phyloP scores from a whole-genome alignment of 2,113 vertebrate species.

The Glareola pratincola region DNA sequence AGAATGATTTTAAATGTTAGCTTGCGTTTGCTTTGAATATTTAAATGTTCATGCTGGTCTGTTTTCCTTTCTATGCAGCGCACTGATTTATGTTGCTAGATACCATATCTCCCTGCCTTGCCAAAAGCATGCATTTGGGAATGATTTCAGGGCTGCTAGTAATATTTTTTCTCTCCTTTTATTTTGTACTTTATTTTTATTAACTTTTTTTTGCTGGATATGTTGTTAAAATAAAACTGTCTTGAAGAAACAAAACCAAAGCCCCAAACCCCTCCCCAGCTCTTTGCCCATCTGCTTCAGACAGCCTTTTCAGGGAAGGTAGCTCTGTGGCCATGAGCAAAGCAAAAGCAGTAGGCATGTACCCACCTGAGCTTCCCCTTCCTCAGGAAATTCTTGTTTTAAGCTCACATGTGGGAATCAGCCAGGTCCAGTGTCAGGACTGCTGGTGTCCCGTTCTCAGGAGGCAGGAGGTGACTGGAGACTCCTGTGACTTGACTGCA shows the following conservation, averaged over 20 bases:
- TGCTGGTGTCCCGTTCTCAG: not conserved
- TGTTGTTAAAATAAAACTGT: not conserved
- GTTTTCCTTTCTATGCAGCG: not conserved
- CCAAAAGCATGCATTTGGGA: slow-evolving; percentile 46
- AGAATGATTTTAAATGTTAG: not conserved
- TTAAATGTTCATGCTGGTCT: not conserved
- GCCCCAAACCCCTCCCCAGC: not conserved
- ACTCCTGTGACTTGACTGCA: not conserved
- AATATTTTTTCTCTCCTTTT: slow-evolving; percentile 22
- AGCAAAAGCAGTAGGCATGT: not conserved
- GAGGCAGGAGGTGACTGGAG: not conserved
- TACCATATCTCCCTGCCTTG: slow-evolving; percentile 34
- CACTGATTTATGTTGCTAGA: slow-evolving; percentile 38
- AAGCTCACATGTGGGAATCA: not conserved
- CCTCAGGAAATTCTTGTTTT: not conserved
- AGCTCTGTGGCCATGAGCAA: not conserved
- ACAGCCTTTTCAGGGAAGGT: not conserved
- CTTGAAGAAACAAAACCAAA: slow-evolving; percentile 15
- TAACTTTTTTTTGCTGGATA: slow-evolving; percentile 23
- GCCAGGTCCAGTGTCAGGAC: not conserved
- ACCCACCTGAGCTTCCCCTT: not conserved
- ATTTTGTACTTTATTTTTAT: slow-evolving; percentile 56
- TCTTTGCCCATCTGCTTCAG: not conserved
- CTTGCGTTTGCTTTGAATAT: not conserved
- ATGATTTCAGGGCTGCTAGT: slow-evolving; percentile 33